Conservation (phyloP, 1,140 invertebrate species). For the Caerostris darwini region DNA sequence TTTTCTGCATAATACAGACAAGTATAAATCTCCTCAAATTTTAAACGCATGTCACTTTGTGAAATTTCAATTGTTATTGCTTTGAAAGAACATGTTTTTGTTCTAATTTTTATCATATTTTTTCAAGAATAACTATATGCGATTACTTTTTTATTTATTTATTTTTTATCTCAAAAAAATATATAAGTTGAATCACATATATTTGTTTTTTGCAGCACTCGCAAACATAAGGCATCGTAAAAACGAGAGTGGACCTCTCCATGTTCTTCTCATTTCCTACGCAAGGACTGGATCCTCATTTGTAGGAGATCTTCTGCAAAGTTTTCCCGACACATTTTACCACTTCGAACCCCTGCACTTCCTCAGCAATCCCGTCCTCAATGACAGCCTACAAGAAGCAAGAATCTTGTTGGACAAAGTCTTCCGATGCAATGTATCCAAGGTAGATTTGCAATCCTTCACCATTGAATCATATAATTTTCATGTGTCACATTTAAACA, state of each 20-base stretch:
- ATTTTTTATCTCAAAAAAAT: too few relatives aligned
- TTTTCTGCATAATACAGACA: too few relatives aligned
- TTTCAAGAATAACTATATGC: too few relatives aligned
- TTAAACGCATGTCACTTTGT: too few relatives aligned
- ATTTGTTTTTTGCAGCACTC: not conserved
- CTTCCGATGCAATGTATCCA: constrained; percentile 73
- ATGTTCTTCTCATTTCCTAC: constrained; percentile 86
- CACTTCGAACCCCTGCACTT: constrained; percentile 90
- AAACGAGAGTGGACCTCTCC: constrained; percentile 21
- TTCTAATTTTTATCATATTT: too few relatives aligned
- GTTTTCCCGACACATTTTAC: constrained; percentile 84
- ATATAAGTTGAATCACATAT: not conserved
- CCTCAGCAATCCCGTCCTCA: constrained; percentile 65
- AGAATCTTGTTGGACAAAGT: constrained; percentile 49
- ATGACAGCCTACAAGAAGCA: constrained; percentile 61
- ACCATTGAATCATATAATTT: not conserved
- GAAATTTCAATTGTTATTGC: too few relatives aligned
- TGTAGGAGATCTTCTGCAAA: constrained; percentile 90
- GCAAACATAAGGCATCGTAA: constrained; percentile 4
- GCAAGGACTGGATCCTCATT: constrained; percentile 95
- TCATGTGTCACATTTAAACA: too few relatives aligned
- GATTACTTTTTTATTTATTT: too few relatives aligned
- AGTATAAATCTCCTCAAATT: too few relatives aligned
- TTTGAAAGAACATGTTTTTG: too few relatives aligned
- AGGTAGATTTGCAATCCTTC: not conserved